Conservation (phyloP, 2,888 invertebrate genomes). For the Mimas tiliae region DNA sequence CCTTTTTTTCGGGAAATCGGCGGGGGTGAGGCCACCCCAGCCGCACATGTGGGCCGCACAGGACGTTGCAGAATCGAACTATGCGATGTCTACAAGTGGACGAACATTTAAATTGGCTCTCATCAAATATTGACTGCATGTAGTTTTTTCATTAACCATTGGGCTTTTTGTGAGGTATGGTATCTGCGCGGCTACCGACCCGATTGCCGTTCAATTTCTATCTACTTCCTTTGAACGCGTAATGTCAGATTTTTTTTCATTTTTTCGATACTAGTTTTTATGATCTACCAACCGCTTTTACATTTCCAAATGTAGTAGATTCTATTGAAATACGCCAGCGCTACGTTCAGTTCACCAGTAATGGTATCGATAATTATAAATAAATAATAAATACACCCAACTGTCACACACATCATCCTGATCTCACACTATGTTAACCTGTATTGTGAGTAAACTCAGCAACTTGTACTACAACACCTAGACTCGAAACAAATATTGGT, state of each 20-base stretch:
- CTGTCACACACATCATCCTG: too few species aligned
- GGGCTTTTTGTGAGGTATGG: slow-evolving; percentile 69
- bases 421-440: too few species aligned
- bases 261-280: slow-evolving; percentile 29
- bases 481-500: too few species aligned
- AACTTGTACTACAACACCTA: too few species aligned
- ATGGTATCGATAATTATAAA: neutral
- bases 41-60: slow-evolving; percentile 57
- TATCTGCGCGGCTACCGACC: slow-evolving; percentile 42
- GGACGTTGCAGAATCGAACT: slow-evolving; percentile 67
- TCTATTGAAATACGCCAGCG: neutral
- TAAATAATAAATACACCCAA: too few species aligned
- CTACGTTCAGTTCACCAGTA: too few species aligned
- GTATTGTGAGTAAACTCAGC: too few species aligned
- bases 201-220: slow-evolving; percentile 66
- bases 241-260: slow-evolving; percentile 35
- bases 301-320: slow-evolving; percentile 17
- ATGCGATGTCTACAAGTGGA: slow-evolving; percentile 84
- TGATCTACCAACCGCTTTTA: neutral
- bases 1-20: slow-evolving; percentile 74
- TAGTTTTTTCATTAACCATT: slow-evolving; percentile 82
- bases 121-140: slow-evolving; percentile 84
- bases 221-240: slow-evolving; percentile 62
- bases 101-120: slow-evolving; percentile 84
- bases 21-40: slow-evolving; percentile 61